These are phyloP conservation scores for Zaprionus africanus DNA, from an alignment of 1,140 invertebrate genomes.

Conservation along the genomic window DNA sequence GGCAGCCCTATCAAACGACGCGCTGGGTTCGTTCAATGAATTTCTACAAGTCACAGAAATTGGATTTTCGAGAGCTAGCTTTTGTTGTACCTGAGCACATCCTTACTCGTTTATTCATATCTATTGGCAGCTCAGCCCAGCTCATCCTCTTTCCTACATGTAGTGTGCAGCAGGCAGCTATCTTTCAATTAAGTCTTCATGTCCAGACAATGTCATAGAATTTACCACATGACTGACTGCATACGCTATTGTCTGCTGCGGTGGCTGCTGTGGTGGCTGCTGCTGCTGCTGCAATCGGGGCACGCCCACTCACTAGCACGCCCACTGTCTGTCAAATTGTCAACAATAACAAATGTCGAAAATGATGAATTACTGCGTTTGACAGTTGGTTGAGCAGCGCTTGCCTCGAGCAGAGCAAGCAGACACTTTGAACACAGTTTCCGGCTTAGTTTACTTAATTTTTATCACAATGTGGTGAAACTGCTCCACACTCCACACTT, in stretches of 20 bases:
- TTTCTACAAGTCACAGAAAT: slow-evolving; percentile 16
- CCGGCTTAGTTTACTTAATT: slow-evolving; percentile 57
- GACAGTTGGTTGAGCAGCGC: slow-evolving; percentile 36
- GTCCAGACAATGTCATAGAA: slow-evolving; percentile 18
- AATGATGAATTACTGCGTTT: slow-evolving; percentile 73
- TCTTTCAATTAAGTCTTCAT: slow-evolving; percentile 35
- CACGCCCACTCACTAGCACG: background rate
- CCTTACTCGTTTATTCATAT: slow-evolving; percentile 35
- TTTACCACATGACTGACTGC: slow-evolving; percentile 22
- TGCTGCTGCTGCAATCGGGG: background rate
- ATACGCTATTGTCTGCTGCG: background rate
- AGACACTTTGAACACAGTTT: background rate
- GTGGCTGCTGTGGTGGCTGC: no score
- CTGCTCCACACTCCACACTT: background rate
- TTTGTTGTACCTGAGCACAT: background rate
- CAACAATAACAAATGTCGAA: slow-evolving; percentile 66
- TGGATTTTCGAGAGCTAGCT: slow-evolving; percentile 15
- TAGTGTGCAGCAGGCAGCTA: slow-evolving; percentile 1
- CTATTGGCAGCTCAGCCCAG: slow-evolving; percentile 18
- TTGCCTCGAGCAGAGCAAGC: background rate
- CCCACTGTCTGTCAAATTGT: slow-evolving; percentile 35
- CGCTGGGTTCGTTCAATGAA: background rate
- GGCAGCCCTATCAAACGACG: background rate
- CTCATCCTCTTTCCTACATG: slow-evolving; percentile 15
- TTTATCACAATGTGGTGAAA: slow-evolving; percentile 39